A percentile compares a stretch with the other conserved stretches of the same genome.
Evolutionary conservation across 2,113 vertebrate species (phyloP).

Genomic region (Syngnathus scovelli): DNA sequence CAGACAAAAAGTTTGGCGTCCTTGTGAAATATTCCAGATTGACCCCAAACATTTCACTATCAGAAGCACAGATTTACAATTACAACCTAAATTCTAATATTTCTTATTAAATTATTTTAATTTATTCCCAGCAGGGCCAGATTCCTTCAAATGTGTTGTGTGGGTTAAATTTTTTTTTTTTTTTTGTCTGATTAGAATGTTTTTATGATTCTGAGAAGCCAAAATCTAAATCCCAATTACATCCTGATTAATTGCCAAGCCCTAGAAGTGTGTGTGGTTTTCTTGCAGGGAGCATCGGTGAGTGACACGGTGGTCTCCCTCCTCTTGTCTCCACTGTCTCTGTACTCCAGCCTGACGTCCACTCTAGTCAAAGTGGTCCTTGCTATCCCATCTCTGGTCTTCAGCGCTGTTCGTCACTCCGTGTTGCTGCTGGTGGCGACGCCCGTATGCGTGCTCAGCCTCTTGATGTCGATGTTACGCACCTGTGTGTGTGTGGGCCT

Average conservation of each 20-base stretch:
- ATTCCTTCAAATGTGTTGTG: not conserved
- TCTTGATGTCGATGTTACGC: slow-evolving; percentile 35
- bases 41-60: not conserved
- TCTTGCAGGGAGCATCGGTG: slow-evolving; percentile 30
- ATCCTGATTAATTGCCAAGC: too few species aligned
- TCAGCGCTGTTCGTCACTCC: slow-evolving; percentile 37
- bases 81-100: too few species aligned
- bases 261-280: not conserved
- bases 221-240: too few species aligned
- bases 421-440: slow-evolving; percentile 48
- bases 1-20: not conserved
- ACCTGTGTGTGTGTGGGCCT: slow-evolving; percentile 33
- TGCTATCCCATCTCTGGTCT: slow-evolving; percentile 43
- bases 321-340: slow-evolving; percentile 53
- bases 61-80: too few species aligned
- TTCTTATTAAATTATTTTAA: too few species aligned
- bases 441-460: slow-evolving; percentile 33
- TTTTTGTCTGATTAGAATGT: too few species aligned
- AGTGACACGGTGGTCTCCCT: slow-evolving; percentile 33
- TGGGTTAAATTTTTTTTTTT: not conserved
- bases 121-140: too few species aligned
- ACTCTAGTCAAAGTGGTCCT: slow-evolving; percentile 40
- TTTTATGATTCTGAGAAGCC: too few species aligned
- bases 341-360: slow-evolving; percentile 56
- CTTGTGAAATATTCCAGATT: not conserved